phyloP scores from a whole-genome alignment of 2,888 invertebrate species.

The Tetranychus piercei region DNA sequence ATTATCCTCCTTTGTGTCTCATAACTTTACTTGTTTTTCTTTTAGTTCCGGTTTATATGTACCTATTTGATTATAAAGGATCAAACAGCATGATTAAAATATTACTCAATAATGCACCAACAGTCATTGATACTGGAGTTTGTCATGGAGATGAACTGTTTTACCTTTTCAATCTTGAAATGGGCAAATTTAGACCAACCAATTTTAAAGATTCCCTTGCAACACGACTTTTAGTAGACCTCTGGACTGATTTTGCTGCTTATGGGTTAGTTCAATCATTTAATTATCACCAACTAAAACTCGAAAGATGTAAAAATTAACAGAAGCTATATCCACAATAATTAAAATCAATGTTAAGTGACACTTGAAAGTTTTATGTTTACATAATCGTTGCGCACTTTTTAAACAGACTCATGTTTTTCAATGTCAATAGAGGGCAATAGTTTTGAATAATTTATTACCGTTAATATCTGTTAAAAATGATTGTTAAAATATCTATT shows the following conservation, averaged over 20 bases:
- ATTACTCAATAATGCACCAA: conserved; percentile 16
- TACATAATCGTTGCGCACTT: not conserved
- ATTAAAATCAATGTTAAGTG: no score
- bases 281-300: no score
- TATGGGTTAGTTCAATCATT: not conserved
- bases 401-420: not conserved
- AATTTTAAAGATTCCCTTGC: conserved; percentile 43
- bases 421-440: not conserved
- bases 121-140: conserved; percentile 40
- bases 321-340: no score
- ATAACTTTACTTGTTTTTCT: not conserved
- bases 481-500: no score
- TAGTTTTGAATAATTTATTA: no score
- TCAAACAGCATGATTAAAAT: conserved; percentile 25
- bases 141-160: conserved; percentile 66
- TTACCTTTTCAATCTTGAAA: conserved; percentile 44
- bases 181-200: conserved; percentile 22
- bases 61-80: conserved; percentile 32
- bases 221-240: conserved; percentile 41
- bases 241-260: conserved; percentile 57
- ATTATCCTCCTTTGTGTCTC: not conserved
- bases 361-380: not conserved
- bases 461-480: no score
- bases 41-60: conserved; percentile 29
- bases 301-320: no score